These are phyloP conservation scores for Rhagoletis zephyria DNA, from an alignment of 1,140 invertebrate species.

Conservation along the genomic window DNA sequence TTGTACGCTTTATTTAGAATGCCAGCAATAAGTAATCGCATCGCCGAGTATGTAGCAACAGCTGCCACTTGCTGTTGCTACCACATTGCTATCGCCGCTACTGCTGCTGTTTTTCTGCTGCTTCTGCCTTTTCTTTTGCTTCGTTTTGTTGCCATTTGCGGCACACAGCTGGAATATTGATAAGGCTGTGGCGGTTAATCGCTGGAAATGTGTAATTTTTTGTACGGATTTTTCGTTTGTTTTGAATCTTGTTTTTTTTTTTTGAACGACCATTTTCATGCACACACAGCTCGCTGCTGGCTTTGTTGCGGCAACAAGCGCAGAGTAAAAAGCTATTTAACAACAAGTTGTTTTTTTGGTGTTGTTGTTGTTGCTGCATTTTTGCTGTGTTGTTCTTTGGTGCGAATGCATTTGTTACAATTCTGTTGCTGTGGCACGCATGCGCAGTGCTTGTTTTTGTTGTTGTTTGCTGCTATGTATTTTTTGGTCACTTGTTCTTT, in stretches of 20 bases:
- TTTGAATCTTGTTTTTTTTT: background rate
- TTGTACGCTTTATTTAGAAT: conserved; percentile 34
- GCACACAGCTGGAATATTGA: conserved; percentile 70
- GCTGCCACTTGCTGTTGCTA: conserved; percentile 48
- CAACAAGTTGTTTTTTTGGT: background rate
- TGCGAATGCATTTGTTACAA: conserved; percentile 68
- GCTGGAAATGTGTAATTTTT: conserved; percentile 38
- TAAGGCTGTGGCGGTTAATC: conserved; percentile 61
- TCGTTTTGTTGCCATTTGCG: conserved; percentile 59
- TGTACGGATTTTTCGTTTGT: conserved; percentile 34
- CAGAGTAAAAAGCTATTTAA: conserved; percentile 45
- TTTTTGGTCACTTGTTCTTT: conserved; percentile 30
- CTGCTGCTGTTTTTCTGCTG: conserved; percentile 50
- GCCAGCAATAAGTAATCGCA: conserved; percentile 12
- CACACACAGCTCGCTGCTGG: background rate
- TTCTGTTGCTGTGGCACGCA: conserved; percentile 58
- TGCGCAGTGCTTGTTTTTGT: background rate
- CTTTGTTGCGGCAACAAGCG: conserved; percentile 29
- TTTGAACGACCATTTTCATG: background rate
- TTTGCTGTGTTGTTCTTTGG: conserved; percentile 63
- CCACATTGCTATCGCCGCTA: conserved; percentile 56
- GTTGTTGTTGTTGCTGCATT: conserved; percentile 2
- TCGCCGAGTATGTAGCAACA: background rate
- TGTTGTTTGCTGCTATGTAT: conserved; percentile 20
- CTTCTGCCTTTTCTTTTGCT: conserved; percentile 54